phyloP scores from a whole-genome alignment of 2,888 invertebrate species.

The Amphimallon solstitiale region DNA sequence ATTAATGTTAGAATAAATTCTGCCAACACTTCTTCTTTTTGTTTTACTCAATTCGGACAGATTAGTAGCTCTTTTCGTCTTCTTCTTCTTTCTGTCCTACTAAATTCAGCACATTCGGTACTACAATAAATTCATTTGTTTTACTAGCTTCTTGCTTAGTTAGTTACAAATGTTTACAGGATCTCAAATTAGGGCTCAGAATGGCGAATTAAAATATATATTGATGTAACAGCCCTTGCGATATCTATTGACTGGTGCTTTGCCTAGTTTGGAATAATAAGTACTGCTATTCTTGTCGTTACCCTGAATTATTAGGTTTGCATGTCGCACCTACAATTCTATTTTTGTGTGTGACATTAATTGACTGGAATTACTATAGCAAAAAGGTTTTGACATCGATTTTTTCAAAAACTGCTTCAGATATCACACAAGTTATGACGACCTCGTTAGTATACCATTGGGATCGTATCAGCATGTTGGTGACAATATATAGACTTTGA shows the following conservation, averaged over 20 bases:
- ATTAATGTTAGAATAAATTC: too few relatives aligned
- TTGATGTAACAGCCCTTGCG: conserved; percentile 6
- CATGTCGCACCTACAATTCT: conserved; percentile 41
- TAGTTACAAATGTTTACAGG: conserved; percentile 43
- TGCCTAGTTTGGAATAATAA: conserved; percentile 53
- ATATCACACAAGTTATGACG: conserved; percentile 73
- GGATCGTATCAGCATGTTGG: conserved; percentile 74
- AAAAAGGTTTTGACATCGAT: conserved; percentile 60
- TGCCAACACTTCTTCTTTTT: too few relatives aligned
- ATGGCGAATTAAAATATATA: conserved; percentile 15
- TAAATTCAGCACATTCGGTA: too few relatives aligned
- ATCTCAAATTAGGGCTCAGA: conserved; percentile 45
- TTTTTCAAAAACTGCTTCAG: conserved; percentile 72
- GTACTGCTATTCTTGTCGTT: conserved; percentile 59
- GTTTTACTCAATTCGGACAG: too few relatives aligned
- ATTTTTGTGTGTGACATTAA: conserved; percentile 16
- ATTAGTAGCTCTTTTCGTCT: too few relatives aligned
- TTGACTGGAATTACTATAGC: conserved; percentile 28
- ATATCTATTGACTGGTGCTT: conserved; percentile 49
- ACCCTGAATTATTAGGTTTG: conserved; percentile 46
- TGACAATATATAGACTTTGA: conserved; percentile 68
- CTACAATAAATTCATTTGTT: conserved; percentile 41
- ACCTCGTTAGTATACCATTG: conserved; percentile 65
- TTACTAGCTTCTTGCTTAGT: conserved; percentile 45
- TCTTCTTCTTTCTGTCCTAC: too few relatives aligned